phyloP scores from a whole-genome alignment of 2,888 invertebrate genomes.

The Pristionchus arcanus region DNA sequence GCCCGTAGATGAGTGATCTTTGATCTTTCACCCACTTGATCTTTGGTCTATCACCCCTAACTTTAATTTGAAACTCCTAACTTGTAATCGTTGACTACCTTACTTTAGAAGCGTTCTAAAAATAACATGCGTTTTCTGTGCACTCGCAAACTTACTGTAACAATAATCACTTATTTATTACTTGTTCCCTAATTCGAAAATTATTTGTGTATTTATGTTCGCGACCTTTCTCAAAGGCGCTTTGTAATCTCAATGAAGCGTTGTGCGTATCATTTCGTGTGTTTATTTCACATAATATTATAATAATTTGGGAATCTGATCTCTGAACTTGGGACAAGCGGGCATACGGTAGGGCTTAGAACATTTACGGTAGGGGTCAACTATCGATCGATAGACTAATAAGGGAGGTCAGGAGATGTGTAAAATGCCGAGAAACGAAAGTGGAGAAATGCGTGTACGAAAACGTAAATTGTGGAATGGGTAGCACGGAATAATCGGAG shows the following conservation, averaged over 20 bases:
- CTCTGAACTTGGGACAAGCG: slow-evolving; percentile 40
- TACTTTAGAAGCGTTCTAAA: no score
- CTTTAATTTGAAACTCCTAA: background rate
- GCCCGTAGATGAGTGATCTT: background rate
- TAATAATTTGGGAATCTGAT: slow-evolving; percentile 21
- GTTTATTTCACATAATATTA: slow-evolving; percentile 18
- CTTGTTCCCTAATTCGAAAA: background rate
- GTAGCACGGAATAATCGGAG: slow-evolving; percentile 5
- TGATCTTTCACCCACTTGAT: background rate
- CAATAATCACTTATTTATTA: background rate
- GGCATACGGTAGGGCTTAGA: slow-evolving; percentile 41
- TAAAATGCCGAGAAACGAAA: background rate
- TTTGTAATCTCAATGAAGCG: background rate
- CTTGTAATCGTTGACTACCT: no score
- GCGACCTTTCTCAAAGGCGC: background rate
- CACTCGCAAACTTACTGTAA: background rate
- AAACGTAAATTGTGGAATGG: slow-evolving; percentile 32
- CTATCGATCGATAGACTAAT: background rate
- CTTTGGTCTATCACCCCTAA: background rate
- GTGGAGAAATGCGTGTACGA: slow-evolving; percentile 10
- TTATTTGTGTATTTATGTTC: background rate
- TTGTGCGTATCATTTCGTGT: background rate
- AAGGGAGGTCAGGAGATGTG: background rate
- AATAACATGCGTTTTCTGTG: no score
- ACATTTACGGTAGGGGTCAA: background rate